A percentile compares a stretch with the other conserved stretches of the same genome.
Conservation (phyloP, 2,888 invertebrate species). For the Andrena trimmerana region DNA sequence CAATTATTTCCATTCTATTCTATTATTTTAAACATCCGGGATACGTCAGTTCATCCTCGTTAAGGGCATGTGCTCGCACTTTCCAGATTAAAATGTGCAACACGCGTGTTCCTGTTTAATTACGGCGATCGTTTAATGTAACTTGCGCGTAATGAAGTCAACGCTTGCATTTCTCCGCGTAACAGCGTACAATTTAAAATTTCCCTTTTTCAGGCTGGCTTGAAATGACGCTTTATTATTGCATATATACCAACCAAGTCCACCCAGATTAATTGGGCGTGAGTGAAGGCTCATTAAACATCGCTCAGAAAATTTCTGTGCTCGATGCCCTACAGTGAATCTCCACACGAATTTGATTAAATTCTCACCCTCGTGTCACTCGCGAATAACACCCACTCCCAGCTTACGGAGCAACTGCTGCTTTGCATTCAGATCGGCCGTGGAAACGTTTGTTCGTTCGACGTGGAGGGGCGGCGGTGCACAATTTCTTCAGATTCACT, state of each 20-base stretch:
- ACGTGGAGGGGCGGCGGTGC: background rate
- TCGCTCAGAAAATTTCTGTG: background rate
- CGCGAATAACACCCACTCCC: background rate
- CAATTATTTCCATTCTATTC: no score
- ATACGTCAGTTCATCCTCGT: no score
- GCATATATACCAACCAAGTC: background rate
- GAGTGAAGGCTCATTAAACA: background rate
- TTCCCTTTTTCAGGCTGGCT: no score
- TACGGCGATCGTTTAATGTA: no score
- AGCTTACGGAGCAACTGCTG: background rate
- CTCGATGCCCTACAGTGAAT: background rate
- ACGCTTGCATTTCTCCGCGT: no score
- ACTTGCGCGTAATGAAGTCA: no score
- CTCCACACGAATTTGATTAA: slow-evolving; percentile 5
- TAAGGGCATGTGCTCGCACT: no score
- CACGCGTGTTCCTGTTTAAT: no score
- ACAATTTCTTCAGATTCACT: background rate
- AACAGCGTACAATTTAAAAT: no score
- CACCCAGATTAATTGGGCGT: background rate
- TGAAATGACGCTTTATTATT: no score
- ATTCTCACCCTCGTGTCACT: background rate
- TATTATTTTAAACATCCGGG: no score
- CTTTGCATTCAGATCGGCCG: slow-evolving; percentile 5
- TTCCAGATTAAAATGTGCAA: no score
- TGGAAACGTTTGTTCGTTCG: background rate